A percentile compares a stretch with the other conserved stretches of the same genome.
These are phyloP conservation scores for Himantopus leucocephalus DNA, from an alignment of 2,113 vertebrate genomes.

Conservation along the genomic window DNA sequence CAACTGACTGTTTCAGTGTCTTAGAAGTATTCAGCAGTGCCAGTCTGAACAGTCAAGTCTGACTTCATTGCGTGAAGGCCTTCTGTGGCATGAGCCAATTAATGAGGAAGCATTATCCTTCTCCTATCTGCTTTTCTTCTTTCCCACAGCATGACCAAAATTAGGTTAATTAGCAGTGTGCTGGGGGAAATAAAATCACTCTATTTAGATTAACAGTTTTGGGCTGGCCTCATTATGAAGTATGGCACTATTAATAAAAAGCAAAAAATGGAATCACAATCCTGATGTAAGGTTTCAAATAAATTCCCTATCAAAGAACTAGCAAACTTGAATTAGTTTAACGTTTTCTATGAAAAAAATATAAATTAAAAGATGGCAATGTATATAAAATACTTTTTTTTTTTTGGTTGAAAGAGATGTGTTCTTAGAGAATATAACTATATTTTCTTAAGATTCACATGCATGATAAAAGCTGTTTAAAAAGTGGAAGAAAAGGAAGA, in stretches of 20 bases:
- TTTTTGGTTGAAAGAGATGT: not conserved
- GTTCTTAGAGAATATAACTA: not conserved
- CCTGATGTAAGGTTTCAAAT: not conserved
- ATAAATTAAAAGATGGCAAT: not conserved
- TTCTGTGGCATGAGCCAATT: constrained; percentile 17
- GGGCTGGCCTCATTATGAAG: constrained; percentile 18
- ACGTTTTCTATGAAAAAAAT: not conserved
- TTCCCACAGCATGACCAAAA: constrained; percentile 13
- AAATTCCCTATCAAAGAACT: not conserved
- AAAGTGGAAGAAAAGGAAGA: not conserved
- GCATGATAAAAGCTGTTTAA: not conserved
- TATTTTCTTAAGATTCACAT: not conserved
- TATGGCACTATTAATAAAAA: not conserved
- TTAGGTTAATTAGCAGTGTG: constrained; percentile 58
- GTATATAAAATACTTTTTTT: not conserved
- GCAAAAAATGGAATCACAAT: not conserved
- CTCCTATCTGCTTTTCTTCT: constrained; percentile 14
- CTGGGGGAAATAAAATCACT: constrained; percentile 36
- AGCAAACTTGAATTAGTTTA: not conserved
- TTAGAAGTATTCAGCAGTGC: not conserved
- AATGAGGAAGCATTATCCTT: constrained; percentile 5
- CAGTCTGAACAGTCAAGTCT: not conserved
- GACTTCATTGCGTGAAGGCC: not conserved
- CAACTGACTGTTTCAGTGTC: not conserved
- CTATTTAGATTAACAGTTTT: constrained; percentile 36